These are phyloP conservation scores for Lordiphosa fenestrarum DNA, from an alignment of 2,888 invertebrate genomes.

Conservation along the genomic window DNA sequence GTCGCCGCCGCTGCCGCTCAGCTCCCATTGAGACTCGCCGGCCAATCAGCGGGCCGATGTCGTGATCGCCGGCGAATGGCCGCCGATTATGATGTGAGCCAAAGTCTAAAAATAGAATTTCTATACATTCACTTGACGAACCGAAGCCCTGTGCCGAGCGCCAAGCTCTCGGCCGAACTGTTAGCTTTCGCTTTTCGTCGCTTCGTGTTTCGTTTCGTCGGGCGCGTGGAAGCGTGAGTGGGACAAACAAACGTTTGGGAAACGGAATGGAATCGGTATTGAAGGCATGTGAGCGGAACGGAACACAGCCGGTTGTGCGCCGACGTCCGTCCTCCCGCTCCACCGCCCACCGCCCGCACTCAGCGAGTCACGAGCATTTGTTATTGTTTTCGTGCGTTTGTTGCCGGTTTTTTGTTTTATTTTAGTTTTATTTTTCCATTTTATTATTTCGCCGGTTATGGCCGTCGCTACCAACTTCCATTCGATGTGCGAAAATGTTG, in stretches of 20 bases:
- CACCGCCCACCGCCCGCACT: conserved; percentile 1
- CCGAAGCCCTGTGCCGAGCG: conserved; percentile 28
- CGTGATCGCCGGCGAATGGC: conserved; percentile 52
- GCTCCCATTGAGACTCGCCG: conserved; percentile 9
- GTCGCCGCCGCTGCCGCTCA: conserved; percentile 28
- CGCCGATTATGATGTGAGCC: conserved; percentile 43
- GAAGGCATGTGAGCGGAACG: conserved; percentile 16
- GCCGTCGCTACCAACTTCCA: conserved; percentile 1
- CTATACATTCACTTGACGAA: conserved; percentile 53
- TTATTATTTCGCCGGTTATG: conserved; percentile 21
- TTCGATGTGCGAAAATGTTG: conserved; percentile 1
- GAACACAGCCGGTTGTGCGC: conserved; percentile 41
- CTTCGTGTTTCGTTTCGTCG: conserved; percentile 12
- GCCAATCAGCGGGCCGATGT: conserved; percentile 51
- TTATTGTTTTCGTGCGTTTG: conserved; percentile 40
- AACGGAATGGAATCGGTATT: conserved; percentile 21
- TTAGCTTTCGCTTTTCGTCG: conserved; percentile 36
- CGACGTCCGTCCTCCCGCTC: not conserved
- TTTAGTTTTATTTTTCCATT: conserved; percentile 27
- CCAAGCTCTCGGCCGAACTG: conserved; percentile 6
- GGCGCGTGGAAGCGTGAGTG: conserved; percentile 55
- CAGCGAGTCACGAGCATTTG: conserved; percentile 23
- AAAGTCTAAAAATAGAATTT: conserved; percentile 53
- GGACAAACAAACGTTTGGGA: conserved; percentile 48
- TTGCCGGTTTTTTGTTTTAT: conserved; percentile 47